phyloP scores from a whole-genome alignment of 2,888 invertebrate species.

The Trypoxylon attenuatum region DNA sequence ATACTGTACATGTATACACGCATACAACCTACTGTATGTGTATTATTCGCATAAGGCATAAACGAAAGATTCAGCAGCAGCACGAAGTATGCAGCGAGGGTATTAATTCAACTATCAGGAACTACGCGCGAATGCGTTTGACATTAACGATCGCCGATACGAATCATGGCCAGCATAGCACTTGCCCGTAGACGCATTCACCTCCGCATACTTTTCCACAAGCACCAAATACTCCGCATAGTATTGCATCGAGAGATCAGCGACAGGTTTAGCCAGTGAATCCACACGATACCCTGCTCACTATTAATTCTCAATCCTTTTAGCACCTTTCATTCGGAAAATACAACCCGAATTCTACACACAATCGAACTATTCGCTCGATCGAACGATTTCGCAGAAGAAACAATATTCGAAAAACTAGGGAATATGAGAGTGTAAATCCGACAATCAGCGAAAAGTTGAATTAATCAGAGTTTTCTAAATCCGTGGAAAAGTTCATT shows the following conservation, averaged over 20 bases:
- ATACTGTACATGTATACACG: too few relatives aligned
- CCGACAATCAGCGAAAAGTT: not conserved
- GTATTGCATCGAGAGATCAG: slow-evolving; percentile 3
- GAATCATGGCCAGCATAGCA: slow-evolving; percentile 31
- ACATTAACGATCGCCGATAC: slow-evolving; percentile 41
- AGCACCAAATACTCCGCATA: slow-evolving; percentile 34
- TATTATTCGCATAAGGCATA: too few relatives aligned
- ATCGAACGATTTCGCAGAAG: too few relatives aligned
- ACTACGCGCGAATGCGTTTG: slow-evolving; percentile 17
- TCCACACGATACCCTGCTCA: too few relatives aligned
- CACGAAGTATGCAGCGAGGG: slow-evolving; percentile 10
- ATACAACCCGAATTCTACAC: not conserved
- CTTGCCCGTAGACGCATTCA: slow-evolving; percentile 38
- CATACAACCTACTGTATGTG: too few relatives aligned
- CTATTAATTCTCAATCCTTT: too few relatives aligned
- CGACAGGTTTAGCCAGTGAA: too few relatives aligned
- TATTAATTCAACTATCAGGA: slow-evolving; percentile 9
- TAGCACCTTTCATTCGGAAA: not conserved
- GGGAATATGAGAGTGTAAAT: too few relatives aligned
- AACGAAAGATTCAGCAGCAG: too few relatives aligned
- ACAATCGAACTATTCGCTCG: not conserved
- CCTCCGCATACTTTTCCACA: slow-evolving; percentile 29
- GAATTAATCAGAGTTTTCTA: not conserved
- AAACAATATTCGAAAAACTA: too few relatives aligned
- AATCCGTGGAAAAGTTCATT: not conserved